Base-by-base conservation (phyloP, 2,113 vertebrate genomes). In the Chionodraco myersi region DNA sequence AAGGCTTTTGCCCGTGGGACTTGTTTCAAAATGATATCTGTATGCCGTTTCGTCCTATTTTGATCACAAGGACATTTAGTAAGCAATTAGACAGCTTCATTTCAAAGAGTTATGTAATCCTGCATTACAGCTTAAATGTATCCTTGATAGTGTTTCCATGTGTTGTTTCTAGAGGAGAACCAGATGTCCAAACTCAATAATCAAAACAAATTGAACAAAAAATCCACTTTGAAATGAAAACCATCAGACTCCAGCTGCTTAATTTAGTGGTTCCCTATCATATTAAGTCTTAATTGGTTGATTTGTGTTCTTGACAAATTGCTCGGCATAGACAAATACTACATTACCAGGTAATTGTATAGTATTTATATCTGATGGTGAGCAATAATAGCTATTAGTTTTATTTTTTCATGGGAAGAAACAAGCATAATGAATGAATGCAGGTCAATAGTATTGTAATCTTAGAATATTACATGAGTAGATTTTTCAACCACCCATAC, bases 151-250 rank as follows among this genome's bases (percentile, higher is more conserved):
- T 15, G 36, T 36, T 51, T 62, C 26, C 12, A 7, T 56, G 12
- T 64, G 44, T 26, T 44, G 21, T 64, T 53, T 53, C 2, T 8
- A 16, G 26, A 62, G 23, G 48, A 73, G 48, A 14, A 16, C 12
- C n/a, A 26, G 58, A 23, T 52, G 14, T n/a, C 52, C 9, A 52
- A 78, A 18, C 23, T 56, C 23, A 15, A 13, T 51, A 62, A 73
- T 73, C 12, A 26, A 61, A 73, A 80, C 6, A 14, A 66, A 65
- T 71, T 13, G 51, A 63, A 56, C 6, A 0, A 4, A 45, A 34
- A 58, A 34, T 49, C 30, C 14, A 5, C 65, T 54, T 47, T 47
- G 36, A 54, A 64, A 23, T 11, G 34, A 52, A 51, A 51, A 23
- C 15, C 15, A 34, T 34, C 57, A 61, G 58, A 23, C 6, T 51